Base-by-base conservation (phyloP, 2,888 invertebrate species). In the Entomobrya multifasciata region DNA sequence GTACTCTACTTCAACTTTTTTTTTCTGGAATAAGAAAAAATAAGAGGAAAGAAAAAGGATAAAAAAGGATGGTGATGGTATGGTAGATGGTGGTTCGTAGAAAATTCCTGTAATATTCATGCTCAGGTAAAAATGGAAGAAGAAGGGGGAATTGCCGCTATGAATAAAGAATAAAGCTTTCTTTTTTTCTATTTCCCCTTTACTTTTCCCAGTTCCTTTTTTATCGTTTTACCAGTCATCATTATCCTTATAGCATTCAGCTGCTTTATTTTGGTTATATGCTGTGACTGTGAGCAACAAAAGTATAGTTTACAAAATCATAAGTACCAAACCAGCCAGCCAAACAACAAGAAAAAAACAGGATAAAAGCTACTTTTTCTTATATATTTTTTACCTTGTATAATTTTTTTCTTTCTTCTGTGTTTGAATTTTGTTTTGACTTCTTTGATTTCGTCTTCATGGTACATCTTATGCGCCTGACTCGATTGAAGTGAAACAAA, bases 31-130 rank as follows among this genome's bases (percentile, higher is more conserved):
- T 30, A 36, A 30, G 62, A 62, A 5, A 52, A 60, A 27, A 36
- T n/a, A 65, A 17, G 17, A 30, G 65, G 27, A 65, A 8, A 17
- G 30, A 17, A 36, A 65, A n/a, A 55, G 20, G 47, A 57, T 8
- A 27, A 77, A 79, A 55, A 65, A 79, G 78, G 49, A 70, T 52
- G 15, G 27, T 17, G 70, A 52, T 52, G 41, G 67, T n/a, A n/a
- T n/a, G n/a, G n/a, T n/a, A n/a, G n/a, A n/a, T n/a, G n/a, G n/a
- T n/a, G n/a, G n/a, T n/a, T n/a, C n/a, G n/a, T n/a, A n/a, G 22
- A 72, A 55, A 86, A 76, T 81, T 86, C 86, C 62, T 86, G 86
- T 81, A 86, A 86, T 86, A 86, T 86, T 86, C 86, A 86, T 86
- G 86, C 76, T 62, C 86, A 86, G 86, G 86, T 86, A 81, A 77